phyloP scores from a whole-genome alignment of 2,888 invertebrate genomes.

The Nemotelus pantherinus region DNA sequence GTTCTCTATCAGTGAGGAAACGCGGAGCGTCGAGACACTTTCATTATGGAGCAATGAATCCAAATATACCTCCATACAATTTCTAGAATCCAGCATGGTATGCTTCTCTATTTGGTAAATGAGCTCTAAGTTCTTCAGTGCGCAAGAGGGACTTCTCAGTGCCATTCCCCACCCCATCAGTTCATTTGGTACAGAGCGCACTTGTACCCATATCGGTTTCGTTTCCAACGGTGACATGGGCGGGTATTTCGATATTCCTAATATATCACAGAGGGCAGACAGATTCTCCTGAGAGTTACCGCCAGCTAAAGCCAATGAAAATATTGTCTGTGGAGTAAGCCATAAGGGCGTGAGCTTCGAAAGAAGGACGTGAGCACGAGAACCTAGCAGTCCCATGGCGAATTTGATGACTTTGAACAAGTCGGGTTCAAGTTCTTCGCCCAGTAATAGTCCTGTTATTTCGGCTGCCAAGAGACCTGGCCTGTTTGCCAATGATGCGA shows the following conservation, averaged over 20 bases:
- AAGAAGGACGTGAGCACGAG: constrained; percentile 66
- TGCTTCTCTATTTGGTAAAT: constrained; percentile 66
- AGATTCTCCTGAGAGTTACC: constrained; percentile 68
- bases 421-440: constrained; percentile 65
- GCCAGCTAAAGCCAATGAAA: constrained; percentile 67
- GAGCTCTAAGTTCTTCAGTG: constrained; percentile 66
- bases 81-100: constrained; percentile 57
- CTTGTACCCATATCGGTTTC: constrained; percentile 60
- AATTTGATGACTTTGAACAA: constrained; percentile 64
- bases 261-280: constrained; percentile 66
- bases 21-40: constrained; percentile 67
- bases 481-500: constrained; percentile 67
- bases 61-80: constrained; percentile 66
- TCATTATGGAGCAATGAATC: constrained; percentile 67
- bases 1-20: constrained; percentile 67
- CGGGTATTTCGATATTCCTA: constrained; percentile 65
- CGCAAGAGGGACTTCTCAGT: constrained; percentile 65
- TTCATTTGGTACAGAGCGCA: constrained; percentile 65
- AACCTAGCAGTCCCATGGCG: constrained; percentile 67
- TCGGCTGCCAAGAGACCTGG: constrained; percentile 67
- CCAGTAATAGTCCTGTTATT: constrained; percentile 59
- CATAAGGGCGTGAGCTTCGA: constrained; percentile 67
- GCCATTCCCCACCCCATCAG: constrained; percentile 68
- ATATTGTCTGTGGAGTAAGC: constrained; percentile 67
- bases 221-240: constrained; percentile 62